Percentiles rank a stretch among this genome's conserved stretches.
phyloP scores from a whole-genome alignment of 2,113 vertebrate species.

The Paramormyrops kingsleyae region DNA sequence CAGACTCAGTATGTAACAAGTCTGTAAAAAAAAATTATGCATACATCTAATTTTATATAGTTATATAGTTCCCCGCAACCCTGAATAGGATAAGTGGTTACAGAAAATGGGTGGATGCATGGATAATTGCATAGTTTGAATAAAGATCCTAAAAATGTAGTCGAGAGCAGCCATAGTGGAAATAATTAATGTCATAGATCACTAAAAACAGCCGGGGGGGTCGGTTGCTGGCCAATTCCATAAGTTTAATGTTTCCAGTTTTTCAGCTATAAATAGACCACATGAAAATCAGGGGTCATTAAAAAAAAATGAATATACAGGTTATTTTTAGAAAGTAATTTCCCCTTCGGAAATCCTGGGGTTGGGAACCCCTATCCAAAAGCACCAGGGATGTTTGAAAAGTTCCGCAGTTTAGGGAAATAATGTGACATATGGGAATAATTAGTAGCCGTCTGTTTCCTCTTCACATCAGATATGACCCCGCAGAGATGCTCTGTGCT shows the following conservation, averaged over 20 bases:
- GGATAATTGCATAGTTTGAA: background rate
- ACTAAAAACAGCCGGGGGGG: background rate
- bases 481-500: slow-evolving; percentile 62
- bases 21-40: background rate
- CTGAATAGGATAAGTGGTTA: too few species aligned
- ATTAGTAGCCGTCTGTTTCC: background rate
- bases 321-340: background rate
- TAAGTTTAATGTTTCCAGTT: background rate
- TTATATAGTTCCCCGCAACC: too few species aligned
- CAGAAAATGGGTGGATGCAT: too few species aligned
- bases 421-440: background rate
- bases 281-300: background rate
- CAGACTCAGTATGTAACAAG: background rate
- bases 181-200: background rate
- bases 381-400: background rate
- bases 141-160: background rate
- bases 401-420: background rate
- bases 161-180: background rate
- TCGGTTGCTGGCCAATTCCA: background rate
- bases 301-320: background rate
- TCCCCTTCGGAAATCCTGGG: background rate
- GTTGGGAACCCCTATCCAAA: background rate
- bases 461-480: slow-evolving; percentile 50
- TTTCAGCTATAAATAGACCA: background rate
- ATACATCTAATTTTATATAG: too few species aligned